These are phyloP conservation scores for Barnardius zonarius DNA, from an alignment of 2,113 vertebrate species.

Conservation along the genomic window DNA sequence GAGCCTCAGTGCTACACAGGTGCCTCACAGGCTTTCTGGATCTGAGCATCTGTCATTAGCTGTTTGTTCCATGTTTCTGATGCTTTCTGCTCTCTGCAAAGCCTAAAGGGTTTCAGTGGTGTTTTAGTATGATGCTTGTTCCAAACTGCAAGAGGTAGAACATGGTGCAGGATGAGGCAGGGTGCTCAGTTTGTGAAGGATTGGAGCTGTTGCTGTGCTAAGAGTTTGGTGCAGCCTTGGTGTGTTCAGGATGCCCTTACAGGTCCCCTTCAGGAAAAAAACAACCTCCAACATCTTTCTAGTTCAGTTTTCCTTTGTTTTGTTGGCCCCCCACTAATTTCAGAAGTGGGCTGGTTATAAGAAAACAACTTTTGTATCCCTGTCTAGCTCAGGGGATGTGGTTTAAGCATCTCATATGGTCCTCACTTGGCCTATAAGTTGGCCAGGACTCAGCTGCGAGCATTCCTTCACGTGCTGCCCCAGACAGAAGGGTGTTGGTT, in stretches of 20 bases:
- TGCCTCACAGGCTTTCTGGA: accelerated
- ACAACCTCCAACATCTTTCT: neutral
- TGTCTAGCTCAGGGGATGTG: neutral
- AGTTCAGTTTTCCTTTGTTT: neutral
- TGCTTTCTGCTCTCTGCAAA: neutral
- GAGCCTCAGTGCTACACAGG: neutral
- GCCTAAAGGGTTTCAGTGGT: neutral
- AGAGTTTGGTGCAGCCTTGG: neutral
- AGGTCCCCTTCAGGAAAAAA: neutral
- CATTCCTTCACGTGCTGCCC: neutral
- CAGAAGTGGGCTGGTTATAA: neutral
- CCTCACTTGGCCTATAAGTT: neutral
- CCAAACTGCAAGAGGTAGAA: neutral
- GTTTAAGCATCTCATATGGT: neutral
- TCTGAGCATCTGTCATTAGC: neutral
- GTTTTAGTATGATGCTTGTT: accelerated
- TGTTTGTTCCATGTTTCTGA: neutral
- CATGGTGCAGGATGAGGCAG: accelerated
- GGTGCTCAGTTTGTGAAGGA: neutral
- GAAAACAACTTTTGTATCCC: neutral
- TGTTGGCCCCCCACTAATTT: neutral
- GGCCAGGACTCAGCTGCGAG: accelerated
- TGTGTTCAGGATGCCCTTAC: neutral
- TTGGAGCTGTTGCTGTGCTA: neutral
- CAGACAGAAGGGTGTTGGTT: neutral